Evolutionary conservation across 2,113 vertebrate species (phyloP), one percentile per base, ranked within the genome.

Genomic region (Caretta caretta): DNA sequence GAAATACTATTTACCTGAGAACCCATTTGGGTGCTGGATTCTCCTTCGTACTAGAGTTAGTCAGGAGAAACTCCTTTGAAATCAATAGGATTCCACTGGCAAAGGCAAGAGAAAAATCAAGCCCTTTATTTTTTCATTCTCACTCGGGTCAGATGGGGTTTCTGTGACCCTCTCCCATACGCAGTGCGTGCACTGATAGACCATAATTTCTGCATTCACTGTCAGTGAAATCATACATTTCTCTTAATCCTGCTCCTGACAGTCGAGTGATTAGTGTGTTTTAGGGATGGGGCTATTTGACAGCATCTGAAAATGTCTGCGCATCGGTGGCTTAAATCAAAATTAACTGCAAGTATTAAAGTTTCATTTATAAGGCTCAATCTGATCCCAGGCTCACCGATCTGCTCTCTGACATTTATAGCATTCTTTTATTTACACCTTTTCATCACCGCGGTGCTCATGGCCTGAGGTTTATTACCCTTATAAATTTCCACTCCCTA

Each of bases 401-500:
- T 92, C 83, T 91, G 84, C 54, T 83, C 75, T 31, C 72, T 91
- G 35, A 90, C 84, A 93, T 97, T 97, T 94, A 97, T 75, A 94
- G 27, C 0, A 0, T 49, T 85, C 89, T 35, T 93, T 97, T 96
- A 97, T 96, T 96, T 91, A 69, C 83, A 90, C 79, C 89, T 96
- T 96, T 96, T 96, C 89, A 88, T 83, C 75, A 14, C 65, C 27
- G 48, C 46, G 22, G 80, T 2, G 0, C 54, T 93, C 29, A n/a
- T 50, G 54, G 93, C 90, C 85, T 80, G 84, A 85, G 75, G 79
- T 95, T 97, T 97, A 97, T 95, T 93, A 95, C 90, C 87, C 94
- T 89, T 97, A 97, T 95, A 97, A 97, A 97, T 97, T 96, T 89
- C 75, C 62, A 31, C 83, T 95, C 94, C 72, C 59, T 89, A 65